phyloP scores from a whole-genome alignment of 2,797 vertebrate genomes.

The Amblyopsis hoosieri region DNA sequence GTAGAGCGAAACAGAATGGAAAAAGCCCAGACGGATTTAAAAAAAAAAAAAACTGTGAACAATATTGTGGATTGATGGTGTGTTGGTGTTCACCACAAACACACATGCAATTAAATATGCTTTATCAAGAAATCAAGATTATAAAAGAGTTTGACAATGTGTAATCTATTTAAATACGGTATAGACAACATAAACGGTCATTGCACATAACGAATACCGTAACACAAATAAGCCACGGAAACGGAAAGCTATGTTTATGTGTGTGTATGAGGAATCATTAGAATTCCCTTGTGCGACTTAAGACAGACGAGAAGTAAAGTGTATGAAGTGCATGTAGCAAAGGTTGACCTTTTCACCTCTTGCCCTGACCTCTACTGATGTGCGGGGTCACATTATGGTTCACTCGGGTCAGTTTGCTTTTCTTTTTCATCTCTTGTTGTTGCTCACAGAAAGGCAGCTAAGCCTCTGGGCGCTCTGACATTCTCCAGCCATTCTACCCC shows the following conservation, averaged over 20 bases:
- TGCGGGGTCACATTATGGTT: slow-evolving; percentile 62
- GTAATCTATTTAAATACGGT: slow-evolving; percentile 4
- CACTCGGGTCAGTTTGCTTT: slow-evolving; percentile 48
- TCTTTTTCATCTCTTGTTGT: slow-evolving; percentile 58
- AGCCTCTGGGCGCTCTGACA: slow-evolving; percentile 54
- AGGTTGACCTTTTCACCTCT: slow-evolving; percentile 65
- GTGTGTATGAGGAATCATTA: too few species aligned
- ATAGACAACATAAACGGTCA: not conserved
- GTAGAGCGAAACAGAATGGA: too few species aligned
- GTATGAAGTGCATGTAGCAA: slow-evolving; percentile 26
- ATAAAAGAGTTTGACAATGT: slow-evolving; percentile 25
- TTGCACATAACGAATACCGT: not conserved
- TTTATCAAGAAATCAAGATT: too few species aligned
- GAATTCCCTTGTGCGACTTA: slow-evolving; percentile 23
- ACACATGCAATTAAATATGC: too few species aligned
- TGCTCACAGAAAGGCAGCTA: slow-evolving; percentile 39
- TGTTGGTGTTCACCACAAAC: too few species aligned
- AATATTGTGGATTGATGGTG: too few species aligned
- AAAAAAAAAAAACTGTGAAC: too few species aligned
- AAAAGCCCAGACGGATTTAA: too few species aligned
- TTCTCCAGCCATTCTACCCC: slow-evolving; percentile 44
- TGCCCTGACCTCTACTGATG: slow-evolving; percentile 63
- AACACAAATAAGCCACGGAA: not conserved
- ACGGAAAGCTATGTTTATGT: too few species aligned
- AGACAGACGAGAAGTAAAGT: slow-evolving; percentile 5